A percentile compares a stretch with the other conserved stretches of the same genome.
These are phyloP conservation scores for Pteronotus mesoamericanus DNA, from an alignment of 2,797 vertebrate genomes.

Conservation along the genomic window DNA sequence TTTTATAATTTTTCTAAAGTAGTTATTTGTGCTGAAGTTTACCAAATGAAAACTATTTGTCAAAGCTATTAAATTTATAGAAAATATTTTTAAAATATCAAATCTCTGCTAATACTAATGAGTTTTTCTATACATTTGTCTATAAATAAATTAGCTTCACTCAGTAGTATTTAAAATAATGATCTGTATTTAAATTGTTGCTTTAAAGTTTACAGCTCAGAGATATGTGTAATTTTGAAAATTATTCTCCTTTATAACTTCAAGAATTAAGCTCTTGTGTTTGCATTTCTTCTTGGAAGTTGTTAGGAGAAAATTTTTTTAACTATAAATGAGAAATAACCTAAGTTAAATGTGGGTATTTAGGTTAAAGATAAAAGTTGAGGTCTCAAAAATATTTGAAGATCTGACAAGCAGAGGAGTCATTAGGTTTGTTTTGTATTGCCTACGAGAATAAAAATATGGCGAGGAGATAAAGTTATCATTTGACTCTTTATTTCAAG, in stretches of 20 bases:
- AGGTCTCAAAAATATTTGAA: conserved; percentile 41
- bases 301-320: background rate
- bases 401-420: background rate
- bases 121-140: background rate
- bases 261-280: background rate
- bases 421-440: background rate
- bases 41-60: conserved; percentile 21
- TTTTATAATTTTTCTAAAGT: conserved; percentile 29
- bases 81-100: conserved; percentile 27
- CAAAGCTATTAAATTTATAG: background rate
- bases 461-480: background rate
- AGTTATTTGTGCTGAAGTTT: background rate
- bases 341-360: background rate
- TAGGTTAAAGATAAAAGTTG: background rate
- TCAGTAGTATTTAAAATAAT: conserved; percentile 24
- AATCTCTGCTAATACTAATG: background rate
- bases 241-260: conserved; percentile 11
- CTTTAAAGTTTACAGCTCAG: background rate
- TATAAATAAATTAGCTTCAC: conserved; percentile 4
- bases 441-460: background rate
- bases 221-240: background rate
- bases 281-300: conserved; percentile 12
- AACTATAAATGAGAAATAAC: background rate
- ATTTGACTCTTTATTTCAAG: background rate
- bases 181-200: conserved; percentile 16